Base-by-base conservation (phyloP, 2,797 vertebrate species). In the Acanthurus leucopareius region DNA sequence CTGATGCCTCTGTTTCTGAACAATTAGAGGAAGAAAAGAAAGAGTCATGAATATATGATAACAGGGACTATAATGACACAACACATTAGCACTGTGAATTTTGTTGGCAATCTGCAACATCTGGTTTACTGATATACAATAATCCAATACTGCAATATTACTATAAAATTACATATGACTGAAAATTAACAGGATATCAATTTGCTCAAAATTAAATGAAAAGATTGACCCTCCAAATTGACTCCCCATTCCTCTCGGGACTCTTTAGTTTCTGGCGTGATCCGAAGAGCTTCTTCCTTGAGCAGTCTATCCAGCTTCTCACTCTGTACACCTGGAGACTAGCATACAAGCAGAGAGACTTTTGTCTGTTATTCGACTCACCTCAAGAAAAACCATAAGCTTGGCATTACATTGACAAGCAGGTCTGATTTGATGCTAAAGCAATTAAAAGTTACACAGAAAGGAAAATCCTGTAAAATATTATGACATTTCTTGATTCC, bases 281-380 rank as follows among this genome's bases (percentile, higher is more conserved):
- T 79, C 61, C 75, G 87, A 54, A 91, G 79, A 17, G 64, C 60
- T 85, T 95, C 95, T 51, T 93, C 91, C 83, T 96, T 96, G 17
- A 93, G 85, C 28, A 91, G 47, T 64, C 81, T 76, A 59, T 93
- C 87, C 73, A 92, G 57, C 79, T 92, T 92, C 35, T 86, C 86
- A 59, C 68, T 69, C 52, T 89, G 86, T 58, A 57, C 53, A 77
- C 73, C 60, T 35, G 59, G 22, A 54, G 77, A 78, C 94, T 95
- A 85, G 10, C 19, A 74, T 2, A 67, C 10, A 62, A 19, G 61
- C 16, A 77, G 9, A 59, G 62, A 60, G 19, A 69, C 5, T 25
- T 10, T 42, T 42, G 40, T 42, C 4, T 42, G 32, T 10, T 40
- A 40, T 49, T 56, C n/a, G 13, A 47, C 8, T 68, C 44, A 22